Evolutionary conservation across 1,140 invertebrate genomes (phyloP).

Genomic region (Bactericera cockerelli): DNA sequence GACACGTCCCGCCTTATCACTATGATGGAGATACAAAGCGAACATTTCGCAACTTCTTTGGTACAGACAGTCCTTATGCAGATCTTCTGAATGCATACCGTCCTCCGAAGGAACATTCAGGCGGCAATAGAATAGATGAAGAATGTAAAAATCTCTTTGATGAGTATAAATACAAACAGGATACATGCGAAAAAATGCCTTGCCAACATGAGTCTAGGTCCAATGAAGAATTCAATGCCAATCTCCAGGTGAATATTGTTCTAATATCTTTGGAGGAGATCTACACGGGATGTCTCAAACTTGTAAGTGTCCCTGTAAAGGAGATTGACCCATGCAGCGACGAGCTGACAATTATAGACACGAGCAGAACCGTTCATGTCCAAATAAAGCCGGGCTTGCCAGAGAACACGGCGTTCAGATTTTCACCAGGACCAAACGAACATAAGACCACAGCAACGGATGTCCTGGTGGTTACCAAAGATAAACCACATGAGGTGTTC

Average conservation of each 20-base stretch:
- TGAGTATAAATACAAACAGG: too few relatives aligned
- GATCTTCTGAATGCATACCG: constrained; percentile 3
- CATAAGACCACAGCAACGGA: too few relatives aligned
- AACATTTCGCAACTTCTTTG: background rate
- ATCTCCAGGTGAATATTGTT: background rate
- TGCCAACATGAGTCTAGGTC: too few relatives aligned
- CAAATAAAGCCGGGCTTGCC: background rate
- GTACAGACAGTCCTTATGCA: background rate
- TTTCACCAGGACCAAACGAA: background rate
- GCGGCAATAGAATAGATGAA: too few relatives aligned
- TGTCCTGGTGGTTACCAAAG: background rate
- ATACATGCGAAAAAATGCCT: too few relatives aligned
- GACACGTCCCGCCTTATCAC: background rate
- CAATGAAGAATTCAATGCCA: background rate
- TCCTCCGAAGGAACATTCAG: background rate
- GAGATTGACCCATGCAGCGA: background rate
- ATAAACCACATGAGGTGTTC: background rate
- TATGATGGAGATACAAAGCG: constrained; percentile 5
- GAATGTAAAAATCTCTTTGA: too few relatives aligned
- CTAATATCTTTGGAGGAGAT: background rate
- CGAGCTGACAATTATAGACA: background rate
- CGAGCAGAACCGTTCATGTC: background rate
- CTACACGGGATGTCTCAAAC: background rate
- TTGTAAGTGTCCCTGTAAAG: background rate
- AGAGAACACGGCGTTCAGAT: background rate